These are phyloP conservation scores for Varanus komodoensis DNA, from an alignment of 2,113 vertebrate species.

Conservation along the genomic window DNA sequence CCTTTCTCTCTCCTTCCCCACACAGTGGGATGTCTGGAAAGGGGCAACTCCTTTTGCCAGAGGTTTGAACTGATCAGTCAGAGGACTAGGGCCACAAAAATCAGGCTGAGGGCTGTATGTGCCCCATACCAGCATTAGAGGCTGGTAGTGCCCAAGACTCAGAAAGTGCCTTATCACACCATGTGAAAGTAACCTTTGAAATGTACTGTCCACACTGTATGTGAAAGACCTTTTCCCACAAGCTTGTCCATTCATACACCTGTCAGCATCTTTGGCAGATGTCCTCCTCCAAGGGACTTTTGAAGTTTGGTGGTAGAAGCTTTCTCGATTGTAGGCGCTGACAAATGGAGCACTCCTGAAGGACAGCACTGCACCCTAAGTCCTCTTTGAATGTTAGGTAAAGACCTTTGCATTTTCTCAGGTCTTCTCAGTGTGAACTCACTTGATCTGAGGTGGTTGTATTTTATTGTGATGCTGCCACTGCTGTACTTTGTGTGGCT, in stretches of 20 bases:
- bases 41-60: too few relatives aligned
- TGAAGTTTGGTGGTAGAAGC: not conserved
- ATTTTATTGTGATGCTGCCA: not conserved
- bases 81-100: too few relatives aligned
- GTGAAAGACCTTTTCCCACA: not conserved
- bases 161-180: not conserved
- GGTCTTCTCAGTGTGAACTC: not conserved
- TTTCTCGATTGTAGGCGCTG: too few relatives aligned
- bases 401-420: not conserved
- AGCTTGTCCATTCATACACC: not conserved
- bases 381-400: too few relatives aligned
- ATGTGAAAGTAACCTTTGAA: not conserved
- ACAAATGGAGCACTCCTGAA: too few relatives aligned
- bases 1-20: too few relatives aligned
- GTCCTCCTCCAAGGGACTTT: not conserved
- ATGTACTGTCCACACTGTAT: not conserved
- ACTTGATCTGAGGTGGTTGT: not conserved
- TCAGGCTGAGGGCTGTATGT: too few relatives aligned
- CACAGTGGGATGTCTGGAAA: too few relatives aligned
- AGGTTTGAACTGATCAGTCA: too few relatives aligned
- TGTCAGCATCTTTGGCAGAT: not conserved
- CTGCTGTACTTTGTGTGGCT: not conserved
- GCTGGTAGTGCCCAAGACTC: not conserved
- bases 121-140: not conserved
- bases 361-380: too few relatives aligned